Percentiles rank a stretch among this genome's conserved stretches.
Conservation (phyloP, 2,888 invertebrate species). For the Polymixis lichenea region DNA sequence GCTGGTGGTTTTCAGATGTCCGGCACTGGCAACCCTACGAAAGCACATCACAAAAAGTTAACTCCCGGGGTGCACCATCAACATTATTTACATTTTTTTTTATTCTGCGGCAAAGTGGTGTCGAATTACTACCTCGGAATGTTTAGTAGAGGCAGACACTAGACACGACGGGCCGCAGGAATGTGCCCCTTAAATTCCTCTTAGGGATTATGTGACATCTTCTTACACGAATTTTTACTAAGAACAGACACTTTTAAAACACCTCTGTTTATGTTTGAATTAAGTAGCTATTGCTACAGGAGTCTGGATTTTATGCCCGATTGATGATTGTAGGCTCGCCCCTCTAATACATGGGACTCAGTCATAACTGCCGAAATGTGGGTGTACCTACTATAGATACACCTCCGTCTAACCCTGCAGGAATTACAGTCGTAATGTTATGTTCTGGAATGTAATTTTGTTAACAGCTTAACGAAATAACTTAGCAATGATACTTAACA, state of each 20-base stretch:
- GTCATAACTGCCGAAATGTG: background rate
- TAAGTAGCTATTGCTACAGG: background rate
- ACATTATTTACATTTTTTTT: slow-evolving; percentile 86
- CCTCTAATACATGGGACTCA: background rate
- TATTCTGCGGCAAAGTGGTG: slow-evolving; percentile 80
- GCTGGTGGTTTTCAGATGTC: slow-evolving; percentile 16
- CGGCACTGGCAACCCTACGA: slow-evolving; percentile 65
- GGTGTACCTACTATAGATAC: background rate
- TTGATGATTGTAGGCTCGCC: background rate
- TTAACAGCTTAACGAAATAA: background rate
- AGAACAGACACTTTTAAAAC: slow-evolving; percentile 7
- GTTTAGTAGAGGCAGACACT: slow-evolving; percentile 77
- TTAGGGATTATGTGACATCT: slow-evolving; percentile 57
- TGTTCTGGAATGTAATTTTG: background rate
- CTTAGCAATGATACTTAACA: slow-evolving; percentile 12
- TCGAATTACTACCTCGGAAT: slow-evolving; percentile 88
- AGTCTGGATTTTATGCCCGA: background rate
- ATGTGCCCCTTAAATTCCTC: slow-evolving; percentile 71
- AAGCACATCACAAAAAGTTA: slow-evolving; percentile 75
- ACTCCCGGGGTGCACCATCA: slow-evolving; percentile 81
- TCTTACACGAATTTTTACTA: slow-evolving; percentile 6
- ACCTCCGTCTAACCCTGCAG: too few species aligned
- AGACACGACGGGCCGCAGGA: slow-evolving; percentile 67
- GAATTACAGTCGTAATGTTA: too few species aligned
- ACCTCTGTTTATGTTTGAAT: background rate